Evolutionary conservation across 1,140 invertebrate species (phyloP).

Genomic region (Achroia grisella): DNA sequence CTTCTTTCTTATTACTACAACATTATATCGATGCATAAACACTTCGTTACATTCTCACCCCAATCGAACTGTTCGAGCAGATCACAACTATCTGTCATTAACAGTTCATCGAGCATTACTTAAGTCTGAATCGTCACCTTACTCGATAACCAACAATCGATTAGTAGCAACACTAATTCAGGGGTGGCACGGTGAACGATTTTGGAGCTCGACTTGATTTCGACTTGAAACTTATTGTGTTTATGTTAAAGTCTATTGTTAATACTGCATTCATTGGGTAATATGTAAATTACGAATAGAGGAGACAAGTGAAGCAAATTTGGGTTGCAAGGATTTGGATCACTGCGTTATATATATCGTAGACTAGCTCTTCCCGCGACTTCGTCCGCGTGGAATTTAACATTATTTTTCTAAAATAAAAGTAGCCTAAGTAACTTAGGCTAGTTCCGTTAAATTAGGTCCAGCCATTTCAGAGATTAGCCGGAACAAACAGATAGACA

Average conservation of each 20-base stretch:
- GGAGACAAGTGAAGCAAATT: constrained; percentile 31
- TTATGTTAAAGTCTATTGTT: constrained; percentile 8
- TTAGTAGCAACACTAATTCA: constrained; percentile 23
- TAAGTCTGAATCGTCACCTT: constrained; percentile 21
- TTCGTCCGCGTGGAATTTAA: too few species aligned
- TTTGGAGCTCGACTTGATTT: constrained; percentile 1
- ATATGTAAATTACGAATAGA: constrained; percentile 19
- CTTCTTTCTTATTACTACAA: too few species aligned
- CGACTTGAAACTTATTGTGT: background rate
- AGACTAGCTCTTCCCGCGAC: too few species aligned
- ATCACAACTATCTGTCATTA: constrained; percentile 9
- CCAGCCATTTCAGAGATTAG: too few species aligned
- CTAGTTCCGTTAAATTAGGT: too few species aligned
- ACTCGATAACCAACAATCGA: constrained; percentile 28
- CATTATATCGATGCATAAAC: too few species aligned
- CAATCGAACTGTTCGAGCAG: background rate
- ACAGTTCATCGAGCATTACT: constrained; percentile 15
- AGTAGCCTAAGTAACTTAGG: too few species aligned
- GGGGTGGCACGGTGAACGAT: constrained; percentile 19
- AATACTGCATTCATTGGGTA: constrained; percentile 1
- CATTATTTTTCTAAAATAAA: too few species aligned
- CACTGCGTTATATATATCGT: too few species aligned
- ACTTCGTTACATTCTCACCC: too few species aligned
- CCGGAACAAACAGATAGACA: too few species aligned
- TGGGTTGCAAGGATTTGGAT: too few species aligned